Conservation (phyloP, 2,797 vertebrate species). For the Manis crassicaudata region DNA sequence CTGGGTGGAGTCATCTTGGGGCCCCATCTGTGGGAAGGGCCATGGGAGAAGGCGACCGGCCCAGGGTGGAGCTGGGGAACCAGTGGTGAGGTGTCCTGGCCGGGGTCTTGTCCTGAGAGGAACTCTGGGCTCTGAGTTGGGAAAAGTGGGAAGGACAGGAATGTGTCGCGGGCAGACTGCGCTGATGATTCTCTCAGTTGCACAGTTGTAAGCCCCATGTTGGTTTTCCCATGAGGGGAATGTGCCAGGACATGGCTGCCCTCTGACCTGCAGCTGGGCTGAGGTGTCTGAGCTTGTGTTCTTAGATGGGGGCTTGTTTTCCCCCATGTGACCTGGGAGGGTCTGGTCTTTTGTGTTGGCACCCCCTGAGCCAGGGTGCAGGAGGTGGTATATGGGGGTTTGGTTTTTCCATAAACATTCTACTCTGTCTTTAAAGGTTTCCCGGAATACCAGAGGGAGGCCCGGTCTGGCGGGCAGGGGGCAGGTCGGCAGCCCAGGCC, state of each 20-base stretch:
- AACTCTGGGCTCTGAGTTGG: background rate
- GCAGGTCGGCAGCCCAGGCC: background rate
- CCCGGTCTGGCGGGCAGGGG: background rate
- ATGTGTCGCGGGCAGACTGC: background rate
- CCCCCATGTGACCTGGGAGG: background rate
- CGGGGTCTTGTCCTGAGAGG: background rate
- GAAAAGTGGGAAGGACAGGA: too few species aligned
- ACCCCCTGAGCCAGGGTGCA: background rate
- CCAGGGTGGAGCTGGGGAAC: background rate
- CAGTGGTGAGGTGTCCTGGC: background rate
- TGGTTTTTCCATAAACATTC: background rate
- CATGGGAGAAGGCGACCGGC: background rate
- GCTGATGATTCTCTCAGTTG: too few species aligned
- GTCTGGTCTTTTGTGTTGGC: background rate
- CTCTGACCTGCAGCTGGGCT: background rate
- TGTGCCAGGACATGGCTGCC: accelerated
- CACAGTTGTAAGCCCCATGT: too few species aligned
- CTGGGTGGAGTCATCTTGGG: background rate
- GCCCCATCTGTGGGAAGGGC: background rate
- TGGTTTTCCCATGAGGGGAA: background rate
- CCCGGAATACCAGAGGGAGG: constrained; percentile 33
- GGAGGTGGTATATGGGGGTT: background rate
- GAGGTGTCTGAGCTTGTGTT: background rate
- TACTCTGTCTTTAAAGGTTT: background rate
- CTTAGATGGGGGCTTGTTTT: background rate